A percentile compares a stretch with the other conserved stretches of the same genome.
Evolutionary conservation across 2,113 vertebrate species (phyloP).

Genomic region (Neodon shergylaensis): DNA sequence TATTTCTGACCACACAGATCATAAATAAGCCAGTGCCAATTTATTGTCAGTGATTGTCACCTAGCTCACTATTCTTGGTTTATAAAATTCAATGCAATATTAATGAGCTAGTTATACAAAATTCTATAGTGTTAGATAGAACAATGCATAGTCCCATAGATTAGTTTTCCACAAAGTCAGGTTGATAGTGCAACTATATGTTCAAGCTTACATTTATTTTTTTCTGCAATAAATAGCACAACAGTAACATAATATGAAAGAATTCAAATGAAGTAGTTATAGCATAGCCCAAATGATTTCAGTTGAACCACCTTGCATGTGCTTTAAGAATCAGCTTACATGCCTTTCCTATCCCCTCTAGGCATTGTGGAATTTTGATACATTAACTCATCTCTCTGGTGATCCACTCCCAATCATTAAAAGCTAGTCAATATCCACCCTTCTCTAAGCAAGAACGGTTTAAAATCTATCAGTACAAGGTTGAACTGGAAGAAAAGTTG

Average conservation of each 20-base stretch:
- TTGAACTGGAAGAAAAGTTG: not conserved
- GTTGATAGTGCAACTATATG: not conserved
- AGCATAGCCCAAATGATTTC: not conserved
- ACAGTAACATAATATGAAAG: not conserved
- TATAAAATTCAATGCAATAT: not conserved
- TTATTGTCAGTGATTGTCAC: not conserved
- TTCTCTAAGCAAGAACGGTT: not conserved
- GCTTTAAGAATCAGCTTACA: not conserved
- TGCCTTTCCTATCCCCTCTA: not conserved
- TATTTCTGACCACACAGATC: not conserved
- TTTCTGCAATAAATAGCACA: not conserved
- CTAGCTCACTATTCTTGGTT: not conserved
- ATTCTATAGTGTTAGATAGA: not conserved
- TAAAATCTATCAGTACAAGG: not conserved
- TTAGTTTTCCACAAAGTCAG: not conserved
- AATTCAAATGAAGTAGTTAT: not conserved
- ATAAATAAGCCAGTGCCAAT: not conserved
- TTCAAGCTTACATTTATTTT: not conserved
- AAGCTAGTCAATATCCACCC: constrained; percentile 15
- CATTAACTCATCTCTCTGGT: not conserved
- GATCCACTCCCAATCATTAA: constrained; percentile 23
- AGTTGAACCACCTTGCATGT: not conserved
- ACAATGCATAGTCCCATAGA: not conserved
- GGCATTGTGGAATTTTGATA: not conserved
- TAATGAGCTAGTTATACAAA: not conserved